phyloP scores from a whole-genome alignment of 2,888 invertebrate genomes.

The Falcaria lacertinaria region DNA sequence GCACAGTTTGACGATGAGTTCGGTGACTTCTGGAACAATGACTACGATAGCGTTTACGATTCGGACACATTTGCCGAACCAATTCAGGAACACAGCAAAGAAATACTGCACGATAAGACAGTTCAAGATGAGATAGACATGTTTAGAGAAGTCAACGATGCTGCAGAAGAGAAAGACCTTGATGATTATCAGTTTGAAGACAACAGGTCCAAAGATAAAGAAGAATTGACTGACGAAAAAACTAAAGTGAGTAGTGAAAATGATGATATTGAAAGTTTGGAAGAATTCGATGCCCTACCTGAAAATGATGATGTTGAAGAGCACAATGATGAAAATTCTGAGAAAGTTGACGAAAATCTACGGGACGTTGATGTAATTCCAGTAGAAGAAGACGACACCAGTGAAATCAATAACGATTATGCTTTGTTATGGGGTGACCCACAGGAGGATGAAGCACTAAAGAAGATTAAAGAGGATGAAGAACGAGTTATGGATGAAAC shows the following conservation, averaged over 20 bases:
- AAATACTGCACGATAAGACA: conserved; percentile 11
- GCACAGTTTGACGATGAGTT: conserved; percentile 17
- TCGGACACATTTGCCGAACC: conserved; percentile 10
- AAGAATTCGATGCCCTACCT: neutral
- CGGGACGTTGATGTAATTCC: conserved; percentile 2
- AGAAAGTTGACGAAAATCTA: conserved; percentile 8
- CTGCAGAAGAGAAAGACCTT: conserved; percentile 14
- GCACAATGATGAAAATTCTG: conserved; percentile 5
- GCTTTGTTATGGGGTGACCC: conserved; percentile 18
- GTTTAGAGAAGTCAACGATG: conserved; percentile 11
- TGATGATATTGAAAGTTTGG: conserved; percentile 5
- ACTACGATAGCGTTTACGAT: conserved; percentile 18
- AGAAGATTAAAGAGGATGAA: conserved; percentile 14
- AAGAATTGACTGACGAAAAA: conserved; percentile 11
- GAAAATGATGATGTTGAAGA: conserved; percentile 6
- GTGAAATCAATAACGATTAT: conserved; percentile 15
- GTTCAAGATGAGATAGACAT: conserved; percentile 15
- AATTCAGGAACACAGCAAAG: conserved; percentile 8
- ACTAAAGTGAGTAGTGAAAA: conserved; percentile 6
- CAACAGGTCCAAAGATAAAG: conserved; percentile 35
- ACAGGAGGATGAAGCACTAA: conserved; percentile 11
- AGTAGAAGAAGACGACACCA: conserved; percentile 9
- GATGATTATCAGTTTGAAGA: conserved; percentile 57
- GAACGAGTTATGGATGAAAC: conserved; percentile 30
- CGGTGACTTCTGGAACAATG: conserved; percentile 13